phyloP scores from a whole-genome alignment of 1,140 invertebrate genomes.

The Drosophila azteca region DNA sequence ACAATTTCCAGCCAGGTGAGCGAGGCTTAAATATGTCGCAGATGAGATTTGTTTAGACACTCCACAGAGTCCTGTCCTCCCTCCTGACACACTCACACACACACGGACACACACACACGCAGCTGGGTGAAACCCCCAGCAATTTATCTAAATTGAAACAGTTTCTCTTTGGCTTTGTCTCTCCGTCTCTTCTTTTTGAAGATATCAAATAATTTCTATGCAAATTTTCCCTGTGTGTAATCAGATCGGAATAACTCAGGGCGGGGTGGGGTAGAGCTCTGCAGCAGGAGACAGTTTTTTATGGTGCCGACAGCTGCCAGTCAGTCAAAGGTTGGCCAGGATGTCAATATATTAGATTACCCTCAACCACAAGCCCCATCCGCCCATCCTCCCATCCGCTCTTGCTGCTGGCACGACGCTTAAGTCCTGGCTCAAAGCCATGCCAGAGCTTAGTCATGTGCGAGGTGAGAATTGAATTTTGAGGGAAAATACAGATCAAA shows the following conservation, averaged over 20 bases:
- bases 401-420: conserved; percentile 2
- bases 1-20: conserved; percentile 55
- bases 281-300: conserved; percentile 45
- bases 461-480: conserved; percentile 47
- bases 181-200: conserved; percentile 9
- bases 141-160: conserved; percentile 74
- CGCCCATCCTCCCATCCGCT: too few relatives aligned
- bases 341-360: conserved; percentile 60
- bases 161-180: conserved; percentile 51
- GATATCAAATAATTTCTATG: conserved; percentile 79
- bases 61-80: not conserved
- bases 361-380: not conserved
- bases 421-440: not conserved
- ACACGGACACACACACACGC: conserved; percentile 17
- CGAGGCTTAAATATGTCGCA: conserved; percentile 49
- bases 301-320: conserved; percentile 66
- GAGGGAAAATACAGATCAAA: conserved; percentile 44
- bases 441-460: conserved; percentile 5
- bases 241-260: conserved; percentile 63
- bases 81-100: not conserved
- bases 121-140: conserved; percentile 28
- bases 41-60: conserved; percentile 25
- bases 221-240: conserved; percentile 71
- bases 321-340: conserved; percentile 55
- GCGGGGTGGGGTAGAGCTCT: not conserved